phyloP scores from a whole-genome alignment of 1,140 invertebrate genomes.

The Oedothorax gibbosus region DNA sequence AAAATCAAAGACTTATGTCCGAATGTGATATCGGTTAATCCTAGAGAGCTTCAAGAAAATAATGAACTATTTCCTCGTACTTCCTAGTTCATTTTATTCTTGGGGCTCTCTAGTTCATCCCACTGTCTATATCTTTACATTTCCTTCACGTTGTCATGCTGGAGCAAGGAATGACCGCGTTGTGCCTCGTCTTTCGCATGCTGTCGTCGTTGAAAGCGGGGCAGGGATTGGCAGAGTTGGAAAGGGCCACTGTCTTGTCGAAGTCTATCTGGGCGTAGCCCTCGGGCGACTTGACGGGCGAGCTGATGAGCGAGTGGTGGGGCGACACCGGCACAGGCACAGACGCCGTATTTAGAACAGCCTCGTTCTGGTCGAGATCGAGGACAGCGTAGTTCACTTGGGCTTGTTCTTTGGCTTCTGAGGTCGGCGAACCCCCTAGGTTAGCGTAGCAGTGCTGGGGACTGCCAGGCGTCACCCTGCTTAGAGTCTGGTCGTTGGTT shows the following conservation, averaged over 20 bases:
- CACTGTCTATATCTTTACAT: no score
- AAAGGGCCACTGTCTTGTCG: conserved; percentile 88
- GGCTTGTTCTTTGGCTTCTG: conserved; percentile 44
- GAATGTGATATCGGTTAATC: no score
- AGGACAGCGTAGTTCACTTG: conserved; percentile 77
- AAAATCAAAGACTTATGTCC: no score
- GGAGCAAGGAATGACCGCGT: conserved; percentile 66
- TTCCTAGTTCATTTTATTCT: no score
- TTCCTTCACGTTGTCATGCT: conserved; percentile 11
- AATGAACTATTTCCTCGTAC: no score
- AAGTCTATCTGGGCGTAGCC: conserved; percentile 95
- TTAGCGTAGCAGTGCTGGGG: conserved; percentile 64
- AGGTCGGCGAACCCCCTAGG: conserved; percentile 41
- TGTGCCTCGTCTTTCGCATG: conserved; percentile 70
- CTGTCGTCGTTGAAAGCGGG: conserved; percentile 65
- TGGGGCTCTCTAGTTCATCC: no score
- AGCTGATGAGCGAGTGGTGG: conserved; percentile 65
- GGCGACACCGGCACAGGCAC: conserved; percentile 72
- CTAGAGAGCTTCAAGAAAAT: no score
- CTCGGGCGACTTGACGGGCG: conserved; percentile 70
- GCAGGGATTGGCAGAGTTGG: conserved; percentile 66
- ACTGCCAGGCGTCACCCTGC: conserved; percentile 65
- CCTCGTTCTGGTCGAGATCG: conserved; percentile 74
- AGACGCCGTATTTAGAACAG: conserved; percentile 24
- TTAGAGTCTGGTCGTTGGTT: conserved; percentile 68